Evolutionary conservation across 2,888 invertebrate species (phyloP).

Genomic region (Psylliodes chrysocephalus): DNA sequence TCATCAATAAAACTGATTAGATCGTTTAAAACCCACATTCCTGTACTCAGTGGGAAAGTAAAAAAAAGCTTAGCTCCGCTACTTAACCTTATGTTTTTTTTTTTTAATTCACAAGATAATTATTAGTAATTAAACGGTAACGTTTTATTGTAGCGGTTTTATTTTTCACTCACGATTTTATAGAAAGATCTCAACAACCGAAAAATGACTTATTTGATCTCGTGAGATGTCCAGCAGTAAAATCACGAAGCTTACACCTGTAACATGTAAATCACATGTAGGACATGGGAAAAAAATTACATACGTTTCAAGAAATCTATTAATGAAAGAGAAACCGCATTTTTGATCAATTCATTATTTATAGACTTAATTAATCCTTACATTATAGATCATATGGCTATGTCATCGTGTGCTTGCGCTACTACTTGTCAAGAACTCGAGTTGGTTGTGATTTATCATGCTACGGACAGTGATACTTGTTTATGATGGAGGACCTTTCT

Average conservation of each 20-base stretch:
- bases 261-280: conserved; percentile 1
- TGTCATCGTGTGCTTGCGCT: conserved; percentile 1
- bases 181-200: conserved; percentile 9
- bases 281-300: conserved; percentile 15
- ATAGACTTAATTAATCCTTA: background rate
- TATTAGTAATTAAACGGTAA: background rate
- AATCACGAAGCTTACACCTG: conserved; percentile 7
- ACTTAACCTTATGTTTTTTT: too few species aligned
- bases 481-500: too few species aligned
- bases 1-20: too few species aligned
- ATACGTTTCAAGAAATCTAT: background rate
- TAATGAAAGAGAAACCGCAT: conserved; percentile 4
- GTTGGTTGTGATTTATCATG: background rate
- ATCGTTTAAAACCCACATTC: too few species aligned
- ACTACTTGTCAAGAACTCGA: background rate
- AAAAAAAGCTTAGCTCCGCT: too few species aligned
- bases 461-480: background rate
- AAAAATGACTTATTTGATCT: conserved; percentile 13
- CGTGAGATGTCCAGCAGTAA: background rate
- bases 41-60: too few species aligned
- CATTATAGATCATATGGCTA: background rate
- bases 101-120: too few species aligned
- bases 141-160: too few species aligned
- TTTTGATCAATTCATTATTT: conserved; percentile 18
- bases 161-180: conserved; percentile 20